These are phyloP conservation scores for Cetoscarus ocellatus DNA, from an alignment of 2,797 vertebrate genomes.

Conservation along the genomic window DNA sequence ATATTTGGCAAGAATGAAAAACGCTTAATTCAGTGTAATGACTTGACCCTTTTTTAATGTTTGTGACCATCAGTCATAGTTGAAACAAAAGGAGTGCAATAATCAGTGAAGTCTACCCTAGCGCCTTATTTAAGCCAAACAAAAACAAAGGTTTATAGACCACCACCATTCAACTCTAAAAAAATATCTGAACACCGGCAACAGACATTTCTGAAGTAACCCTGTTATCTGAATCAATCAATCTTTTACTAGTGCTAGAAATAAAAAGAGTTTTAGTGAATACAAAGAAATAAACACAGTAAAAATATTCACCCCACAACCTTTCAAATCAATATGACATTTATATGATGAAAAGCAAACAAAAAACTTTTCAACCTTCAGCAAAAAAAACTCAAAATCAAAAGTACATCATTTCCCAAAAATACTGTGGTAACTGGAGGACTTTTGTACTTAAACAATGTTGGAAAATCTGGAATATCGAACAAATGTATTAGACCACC, in stretches of 20 bases:
- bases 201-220: no score
- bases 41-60: background rate
- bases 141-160: background rate
- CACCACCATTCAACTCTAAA: background rate
- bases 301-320: background rate
- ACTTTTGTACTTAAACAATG: background rate
- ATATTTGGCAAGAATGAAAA: no score
- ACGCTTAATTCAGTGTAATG: background rate
- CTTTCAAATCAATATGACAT: background rate
- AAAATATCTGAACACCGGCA: background rate
- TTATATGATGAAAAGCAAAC: background rate
- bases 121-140: background rate
- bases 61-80: background rate
- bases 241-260: no score
- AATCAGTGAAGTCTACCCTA: background rate
- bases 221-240: no score
- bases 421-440: background rate
- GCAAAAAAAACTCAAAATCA: background rate
- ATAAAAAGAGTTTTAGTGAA: no score
- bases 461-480: no score
- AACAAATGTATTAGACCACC: no score
- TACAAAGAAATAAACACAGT: no score
- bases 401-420: background rate
- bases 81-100: background rate
- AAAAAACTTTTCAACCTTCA: background rate